phyloP scores from a whole-genome alignment of 2,113 vertebrate species.

The Sardina pilchardus region DNA sequence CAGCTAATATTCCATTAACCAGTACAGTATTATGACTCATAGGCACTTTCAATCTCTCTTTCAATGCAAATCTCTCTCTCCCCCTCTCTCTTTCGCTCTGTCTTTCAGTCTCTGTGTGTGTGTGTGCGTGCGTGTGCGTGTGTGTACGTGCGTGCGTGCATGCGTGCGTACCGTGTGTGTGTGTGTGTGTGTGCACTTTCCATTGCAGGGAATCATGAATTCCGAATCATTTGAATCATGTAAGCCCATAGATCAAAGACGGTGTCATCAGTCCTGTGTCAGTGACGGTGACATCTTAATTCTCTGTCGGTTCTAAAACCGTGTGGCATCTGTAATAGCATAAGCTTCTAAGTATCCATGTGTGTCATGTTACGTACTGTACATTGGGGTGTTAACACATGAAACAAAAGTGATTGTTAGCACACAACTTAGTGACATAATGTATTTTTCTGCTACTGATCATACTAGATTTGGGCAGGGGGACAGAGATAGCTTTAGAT shows the following conservation, averaged over 20 bases:
- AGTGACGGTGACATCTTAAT: neutral
- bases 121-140: neutral
- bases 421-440: too few relatives aligned
- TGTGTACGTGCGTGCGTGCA: neutral
- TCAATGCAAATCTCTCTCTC: too few relatives aligned
- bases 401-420: neutral
- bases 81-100: neutral
- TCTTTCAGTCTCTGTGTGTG: slow-evolving; percentile 23
- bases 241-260: neutral
- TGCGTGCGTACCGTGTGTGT: neutral
- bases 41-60: neutral
- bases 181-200: neutral
- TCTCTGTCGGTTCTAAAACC: neutral
- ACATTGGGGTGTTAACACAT: neutral
- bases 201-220: neutral
- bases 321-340: neutral
- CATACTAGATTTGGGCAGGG: too few relatives aligned
- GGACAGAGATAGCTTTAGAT: too few relatives aligned
- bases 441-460: too few relatives aligned
- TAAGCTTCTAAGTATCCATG: neutral
- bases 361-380: neutral
- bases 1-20: slow-evolving; percentile 4
- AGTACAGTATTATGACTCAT: neutral
- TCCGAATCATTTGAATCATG: neutral
- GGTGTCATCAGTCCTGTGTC: neutral